These are phyloP conservation scores for Lamprotornis superbus DNA, from an alignment of 2,113 vertebrate species.

Conservation along the genomic window DNA sequence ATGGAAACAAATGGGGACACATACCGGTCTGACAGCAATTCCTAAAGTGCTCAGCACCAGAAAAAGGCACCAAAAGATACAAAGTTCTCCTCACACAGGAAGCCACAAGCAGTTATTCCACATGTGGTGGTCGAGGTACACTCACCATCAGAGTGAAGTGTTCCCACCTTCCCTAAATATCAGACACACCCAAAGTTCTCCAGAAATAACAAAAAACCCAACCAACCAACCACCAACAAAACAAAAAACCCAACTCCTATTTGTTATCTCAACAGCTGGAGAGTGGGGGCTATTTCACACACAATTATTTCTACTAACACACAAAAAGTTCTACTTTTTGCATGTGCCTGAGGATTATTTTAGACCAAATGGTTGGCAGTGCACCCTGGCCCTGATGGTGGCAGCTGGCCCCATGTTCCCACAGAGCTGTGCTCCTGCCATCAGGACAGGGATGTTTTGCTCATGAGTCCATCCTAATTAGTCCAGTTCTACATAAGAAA, in stretches of 20 bases:
- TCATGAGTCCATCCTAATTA: background rate
- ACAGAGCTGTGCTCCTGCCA: background rate
- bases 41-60: background rate
- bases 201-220: background rate
- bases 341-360: background rate
- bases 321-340: background rate
- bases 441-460: background rate
- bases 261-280: background rate
- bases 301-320: background rate
- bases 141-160: rapidly evolving
- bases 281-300: background rate
- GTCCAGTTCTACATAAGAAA: background rate
- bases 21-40: background rate
- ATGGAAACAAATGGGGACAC: background rate
- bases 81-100: background rate
- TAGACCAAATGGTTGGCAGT: background rate
- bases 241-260: background rate
- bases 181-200: background rate
- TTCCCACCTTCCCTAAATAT: background rate
- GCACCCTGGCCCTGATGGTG: background rate
- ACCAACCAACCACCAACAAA: background rate
- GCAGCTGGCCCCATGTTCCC: background rate
- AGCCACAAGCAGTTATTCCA: background rate
- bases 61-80: background rate
- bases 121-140: background rate